Conservation (phyloP, 2,888 invertebrate species). For the Phyto melanocephala region DNA sequence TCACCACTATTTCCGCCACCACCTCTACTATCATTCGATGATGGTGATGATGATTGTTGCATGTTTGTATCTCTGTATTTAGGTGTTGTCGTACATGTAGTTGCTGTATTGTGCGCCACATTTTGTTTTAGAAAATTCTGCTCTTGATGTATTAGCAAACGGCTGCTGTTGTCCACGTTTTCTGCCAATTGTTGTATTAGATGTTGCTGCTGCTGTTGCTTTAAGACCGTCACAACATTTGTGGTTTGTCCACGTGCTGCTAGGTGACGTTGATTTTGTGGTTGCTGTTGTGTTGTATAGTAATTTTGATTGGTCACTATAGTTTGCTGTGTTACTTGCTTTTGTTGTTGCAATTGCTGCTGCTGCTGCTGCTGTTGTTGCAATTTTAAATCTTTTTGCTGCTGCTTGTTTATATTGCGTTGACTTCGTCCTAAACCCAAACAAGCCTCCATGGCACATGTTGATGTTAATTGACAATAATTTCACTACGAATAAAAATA, state of each 20-base stretch:
- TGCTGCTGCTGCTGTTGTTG: conserved; percentile 66
- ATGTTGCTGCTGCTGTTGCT: conserved; percentile 53
- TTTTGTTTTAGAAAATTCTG: conserved; percentile 45
- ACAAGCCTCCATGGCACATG: conserved; percentile 79
- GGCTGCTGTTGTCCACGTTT: conserved; percentile 56
- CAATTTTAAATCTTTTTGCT: conserved; percentile 62
- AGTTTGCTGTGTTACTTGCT: conserved; percentile 62
- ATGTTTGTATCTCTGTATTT: conserved; percentile 79
- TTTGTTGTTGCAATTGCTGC: conserved; percentile 66
- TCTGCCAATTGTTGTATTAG: conserved; percentile 36
- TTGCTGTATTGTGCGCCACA: conserved; percentile 49
- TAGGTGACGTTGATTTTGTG: conserved; percentile 68
- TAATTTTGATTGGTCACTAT: conserved; percentile 65
- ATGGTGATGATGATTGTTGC: conserved; percentile 34
- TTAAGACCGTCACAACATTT: conserved; percentile 64
- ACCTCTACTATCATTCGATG: conserved; percentile 22
- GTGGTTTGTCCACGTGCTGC: conserved; percentile 59
- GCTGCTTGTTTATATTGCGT: conserved; percentile 71
- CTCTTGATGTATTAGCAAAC: conserved; percentile 64
- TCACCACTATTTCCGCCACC: too few relatives aligned
- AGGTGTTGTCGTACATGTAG: conserved; percentile 66
- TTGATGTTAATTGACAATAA: conserved; percentile 67
- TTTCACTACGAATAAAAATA: conserved; percentile 13
- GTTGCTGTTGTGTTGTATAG: conserved; percentile 66
- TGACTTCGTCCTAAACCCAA: conserved; percentile 78